Evolutionary conservation across 2,113 vertebrate species (phyloP).

Genomic region (Megatriorchis doriae): DNA sequence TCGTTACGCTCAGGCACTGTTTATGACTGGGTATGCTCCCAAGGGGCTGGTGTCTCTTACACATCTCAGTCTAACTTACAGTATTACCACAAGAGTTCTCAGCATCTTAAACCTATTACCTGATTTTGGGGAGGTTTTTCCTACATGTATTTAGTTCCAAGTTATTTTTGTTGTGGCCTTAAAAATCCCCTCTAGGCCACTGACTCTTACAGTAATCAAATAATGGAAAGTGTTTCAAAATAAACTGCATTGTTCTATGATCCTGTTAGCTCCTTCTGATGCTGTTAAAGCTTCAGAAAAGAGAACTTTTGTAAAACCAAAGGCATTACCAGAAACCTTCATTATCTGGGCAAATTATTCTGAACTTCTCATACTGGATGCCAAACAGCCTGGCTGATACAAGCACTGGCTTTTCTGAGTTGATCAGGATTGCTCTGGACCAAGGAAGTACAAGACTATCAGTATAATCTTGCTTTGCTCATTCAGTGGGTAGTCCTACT

Average conservation of each 20-base stretch:
- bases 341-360: not conserved
- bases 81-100: not conserved
- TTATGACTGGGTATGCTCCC: not conserved
- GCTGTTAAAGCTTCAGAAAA: not conserved
- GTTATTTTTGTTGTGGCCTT: not conserved
- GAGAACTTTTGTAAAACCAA: not conserved
- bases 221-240: not conserved
- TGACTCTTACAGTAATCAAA: not conserved
- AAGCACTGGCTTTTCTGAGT: not conserved
- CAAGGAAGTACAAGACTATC: not conserved
- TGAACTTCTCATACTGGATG: not conserved
- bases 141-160: not conserved
- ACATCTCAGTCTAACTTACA: fast-evolving
- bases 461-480: not conserved
- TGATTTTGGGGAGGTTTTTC: not conserved
- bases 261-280: not conserved
- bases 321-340: not conserved
- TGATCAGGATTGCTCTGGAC: not conserved
- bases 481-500: not conserved
- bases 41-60: not conserved
- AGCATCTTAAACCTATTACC: not conserved
- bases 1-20: not conserved
- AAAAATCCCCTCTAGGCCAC: not conserved
- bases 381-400: not conserved
- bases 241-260: not conserved